Evolutionary conservation across 2,113 vertebrate genomes (phyloP).

Genomic region (Ptyas mucosa): DNA sequence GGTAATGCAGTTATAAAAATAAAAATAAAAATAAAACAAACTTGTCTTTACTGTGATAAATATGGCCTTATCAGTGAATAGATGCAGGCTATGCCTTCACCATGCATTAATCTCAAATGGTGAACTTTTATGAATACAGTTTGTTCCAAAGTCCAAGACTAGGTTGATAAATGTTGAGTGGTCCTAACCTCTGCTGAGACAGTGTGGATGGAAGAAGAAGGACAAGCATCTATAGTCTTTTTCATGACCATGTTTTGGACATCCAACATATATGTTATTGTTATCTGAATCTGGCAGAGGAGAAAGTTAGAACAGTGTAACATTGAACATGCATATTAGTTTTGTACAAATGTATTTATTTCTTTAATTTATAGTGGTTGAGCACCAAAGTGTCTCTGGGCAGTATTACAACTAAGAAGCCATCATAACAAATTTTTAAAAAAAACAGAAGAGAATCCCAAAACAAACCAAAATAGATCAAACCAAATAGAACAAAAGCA

Average conservation of each 20-base stretch:
- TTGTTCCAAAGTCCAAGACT: neutral
- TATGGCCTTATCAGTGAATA: neutral
- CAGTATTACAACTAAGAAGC: neutral
- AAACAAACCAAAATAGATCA: neutral
- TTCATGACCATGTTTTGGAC: neutral
- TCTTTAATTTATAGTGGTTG: neutral
- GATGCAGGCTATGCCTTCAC: neutral
- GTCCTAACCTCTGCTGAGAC: neutral
- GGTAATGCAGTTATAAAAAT: neutral
- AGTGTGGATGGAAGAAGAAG: neutral
- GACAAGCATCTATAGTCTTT: neutral
- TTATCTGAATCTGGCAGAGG: neutral
- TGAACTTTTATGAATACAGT: neutral
- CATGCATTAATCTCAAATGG: neutral
- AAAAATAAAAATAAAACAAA: neutral
- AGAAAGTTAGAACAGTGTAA: neutral
- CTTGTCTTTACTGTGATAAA: neutral
- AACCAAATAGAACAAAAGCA: neutral
- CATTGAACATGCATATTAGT: neutral
- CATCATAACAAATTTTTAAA: neutral
- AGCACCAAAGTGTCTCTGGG: neutral
- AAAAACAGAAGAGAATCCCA: neutral
- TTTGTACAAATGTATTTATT: neutral
- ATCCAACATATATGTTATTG: neutral
- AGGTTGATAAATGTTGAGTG: neutral